Conservation (phyloP, 2,797 vertebrate species). For the Chanos chanos region DNA sequence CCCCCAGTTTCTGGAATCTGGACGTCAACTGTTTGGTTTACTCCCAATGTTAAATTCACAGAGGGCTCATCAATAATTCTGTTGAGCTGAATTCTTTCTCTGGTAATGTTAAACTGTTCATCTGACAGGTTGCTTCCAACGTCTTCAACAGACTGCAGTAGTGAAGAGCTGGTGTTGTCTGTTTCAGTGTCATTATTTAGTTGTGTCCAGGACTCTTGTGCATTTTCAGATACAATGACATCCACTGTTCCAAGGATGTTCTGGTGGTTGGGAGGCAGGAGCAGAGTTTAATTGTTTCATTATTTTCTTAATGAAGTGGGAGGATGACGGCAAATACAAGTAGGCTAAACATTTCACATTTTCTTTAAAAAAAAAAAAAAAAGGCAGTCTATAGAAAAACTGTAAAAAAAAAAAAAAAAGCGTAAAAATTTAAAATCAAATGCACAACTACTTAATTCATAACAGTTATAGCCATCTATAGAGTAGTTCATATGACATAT, state of each 20-base stretch:
- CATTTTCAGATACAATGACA: constrained; percentile 49
- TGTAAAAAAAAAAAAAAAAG: too few relatives aligned
- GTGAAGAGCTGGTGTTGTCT: constrained; percentile 56
- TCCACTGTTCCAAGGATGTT: constrained; percentile 72
- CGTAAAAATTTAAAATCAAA: background rate
- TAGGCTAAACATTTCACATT: too few relatives aligned
- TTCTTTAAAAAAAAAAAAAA: too few relatives aligned
- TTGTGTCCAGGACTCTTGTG: constrained; percentile 59
- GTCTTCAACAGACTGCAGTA: constrained; percentile 74
- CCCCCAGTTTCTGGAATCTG: constrained; percentile 38
- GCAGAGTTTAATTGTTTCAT: too few relatives aligned
- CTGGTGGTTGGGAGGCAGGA: constrained; percentile 64
- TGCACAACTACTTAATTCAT: background rate
- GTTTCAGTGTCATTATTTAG: constrained; percentile 49
- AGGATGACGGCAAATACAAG: too few relatives aligned
- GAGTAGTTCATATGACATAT: too few relatives aligned
- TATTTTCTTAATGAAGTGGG: too few relatives aligned
- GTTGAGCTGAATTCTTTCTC: constrained; percentile 59
- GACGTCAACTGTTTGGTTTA: constrained; percentile 62
- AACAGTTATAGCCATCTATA: background rate
- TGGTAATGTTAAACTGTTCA: constrained; percentile 35
- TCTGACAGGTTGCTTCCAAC: constrained; percentile 39
- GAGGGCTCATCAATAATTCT: constrained; percentile 28
- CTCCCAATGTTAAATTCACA: constrained; percentile 32
- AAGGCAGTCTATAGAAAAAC: too few relatives aligned